Evolutionary conservation across 2,888 invertebrate genomes (phyloP).

Genomic region (Conchocele bisecta): DNA sequence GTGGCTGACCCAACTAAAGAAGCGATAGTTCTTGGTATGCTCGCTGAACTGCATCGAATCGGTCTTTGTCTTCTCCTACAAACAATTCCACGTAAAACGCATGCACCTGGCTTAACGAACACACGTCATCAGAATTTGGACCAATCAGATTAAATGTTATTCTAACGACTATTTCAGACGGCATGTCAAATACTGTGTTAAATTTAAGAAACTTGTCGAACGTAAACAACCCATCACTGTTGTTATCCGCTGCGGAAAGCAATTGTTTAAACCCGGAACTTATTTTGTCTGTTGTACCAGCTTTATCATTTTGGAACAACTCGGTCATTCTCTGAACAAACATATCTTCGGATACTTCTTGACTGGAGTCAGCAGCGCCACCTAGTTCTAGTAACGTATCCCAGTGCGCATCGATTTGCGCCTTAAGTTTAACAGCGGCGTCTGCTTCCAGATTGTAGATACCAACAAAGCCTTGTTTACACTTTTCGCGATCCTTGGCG

Average conservation of each 20-base stretch:
- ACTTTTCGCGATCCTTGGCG: slow-evolving; percentile 35
- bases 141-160: slow-evolving; percentile 52
- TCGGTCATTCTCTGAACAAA: slow-evolving; percentile 32
- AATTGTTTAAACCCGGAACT: slow-evolving; percentile 30
- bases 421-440: background rate
- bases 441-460: slow-evolving; percentile 16
- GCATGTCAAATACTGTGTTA: slow-evolving; percentile 43
- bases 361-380: slow-evolving; percentile 34
- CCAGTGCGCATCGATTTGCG: slow-evolving; percentile 41
- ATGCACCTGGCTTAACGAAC: slow-evolving; percentile 40
- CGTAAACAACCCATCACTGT: slow-evolving; percentile 35
- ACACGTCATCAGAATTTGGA: slow-evolving; percentile 39
- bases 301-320: slow-evolving; percentile 35
- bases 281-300: background rate
- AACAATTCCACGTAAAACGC: slow-evolving; percentile 50
- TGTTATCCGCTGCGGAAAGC: slow-evolving; percentile 33
- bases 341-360: slow-evolving; percentile 32
- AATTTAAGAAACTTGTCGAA: slow-evolving; percentile 57
- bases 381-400: slow-evolving; percentile 33
- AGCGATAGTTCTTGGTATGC: too few relatives aligned
- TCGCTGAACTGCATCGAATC: slow-evolving; percentile 39
- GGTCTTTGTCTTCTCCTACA: slow-evolving; percentile 44
- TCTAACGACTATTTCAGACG: slow-evolving; percentile 41
- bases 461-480: slow-evolving; percentile 27
- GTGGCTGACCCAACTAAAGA: too few relatives aligned